Base-by-base conservation (phyloP, 2,113 vertebrate genomes). In the Periophthalmus modestus region DNA sequence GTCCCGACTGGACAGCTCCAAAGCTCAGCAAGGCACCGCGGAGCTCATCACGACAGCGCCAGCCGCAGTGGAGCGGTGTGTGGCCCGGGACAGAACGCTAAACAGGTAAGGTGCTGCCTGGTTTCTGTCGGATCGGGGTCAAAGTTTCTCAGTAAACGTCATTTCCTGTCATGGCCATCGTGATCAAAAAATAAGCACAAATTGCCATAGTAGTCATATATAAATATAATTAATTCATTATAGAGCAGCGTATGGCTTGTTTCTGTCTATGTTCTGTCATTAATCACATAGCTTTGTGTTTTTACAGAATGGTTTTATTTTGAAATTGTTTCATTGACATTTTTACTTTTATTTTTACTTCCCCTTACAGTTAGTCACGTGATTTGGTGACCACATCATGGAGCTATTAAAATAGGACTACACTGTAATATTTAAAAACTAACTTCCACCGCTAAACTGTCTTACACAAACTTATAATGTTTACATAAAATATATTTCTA, bases 21-120 rank as follows among this genome's bases (percentile, higher is more conserved):
- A 70, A 78, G 50, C 73, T 87, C 88, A 72, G 66, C 1, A 84
- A 91, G 89, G 91, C 89, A 88, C 90, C 72, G 75, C 73, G 50
- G 57, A 10, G 66, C 55, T 34, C 82, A 73, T 88, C 59, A 89
- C 69, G 75, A 74, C n/a, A 18, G 50, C 24, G 48, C 50, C 84
- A 86, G 90, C 21, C 46, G 52, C 15, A 13, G 66, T 67, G 61
- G 1, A 47, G 28, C 2, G 50, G 57, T 63, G 23, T 71, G 62
- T 39, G 6, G 19, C 34, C 13, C 48, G 48, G 61, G 46, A 34
- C 62, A 33, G 54, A n/a, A 54, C 46, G 75, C n/a, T 1, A 23
- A 2, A 59, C 72, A 52, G 71, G 72, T 3, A 18, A 57, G 16
- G 54, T 14, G 6, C 5, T 19, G 59, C 24, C 23, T 59, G 24